Percentiles rank a stretch among this genome's conserved stretches.
Conservation (phyloP, 2,888 invertebrate genomes). For the Zelleria hepariella region DNA sequence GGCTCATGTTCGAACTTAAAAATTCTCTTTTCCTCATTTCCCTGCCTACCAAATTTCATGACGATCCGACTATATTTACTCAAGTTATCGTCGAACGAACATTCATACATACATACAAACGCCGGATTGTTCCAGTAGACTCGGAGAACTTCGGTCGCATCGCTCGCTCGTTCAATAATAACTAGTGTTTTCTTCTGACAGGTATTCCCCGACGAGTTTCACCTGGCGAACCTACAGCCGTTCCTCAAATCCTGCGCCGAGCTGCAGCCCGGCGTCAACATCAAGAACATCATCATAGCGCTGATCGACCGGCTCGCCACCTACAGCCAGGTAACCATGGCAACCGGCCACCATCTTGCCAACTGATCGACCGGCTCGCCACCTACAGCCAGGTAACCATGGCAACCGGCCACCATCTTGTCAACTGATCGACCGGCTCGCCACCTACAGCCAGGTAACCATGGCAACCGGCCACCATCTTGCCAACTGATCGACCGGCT, state of each 20-base stretch:
- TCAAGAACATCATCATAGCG: conserved; percentile 98
- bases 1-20: too few relatives aligned
- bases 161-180: too few relatives aligned
- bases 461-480: too few relatives aligned
- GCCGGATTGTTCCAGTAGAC: too few relatives aligned
- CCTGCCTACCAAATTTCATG: too few relatives aligned
- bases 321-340: conserved; percentile 86
- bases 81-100: too few relatives aligned
- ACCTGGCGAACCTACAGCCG: conserved; percentile 93
- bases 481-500: conserved; percentile 94
- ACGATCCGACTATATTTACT: too few relatives aligned
- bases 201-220: conserved; percentile 99
- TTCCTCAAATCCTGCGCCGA: conserved; percentile 98
- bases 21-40: too few relatives aligned
- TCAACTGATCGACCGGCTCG: conserved; percentile 93
- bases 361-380: conserved; percentile 92
- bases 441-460: conserved; percentile 86
- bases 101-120: too few relatives aligned
- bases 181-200: conserved; percentile 21
- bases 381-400: conserved; percentile 86
- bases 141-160: too few relatives aligned
- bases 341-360: too few relatives aligned
- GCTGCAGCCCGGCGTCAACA: conserved; percentile 94
- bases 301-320: conserved; percentile 92
- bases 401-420: too few relatives aligned